These are phyloP conservation scores for Coenonympha glycerion DNA, from an alignment of 2,888 invertebrate genomes.

Conservation along the genomic window DNA sequence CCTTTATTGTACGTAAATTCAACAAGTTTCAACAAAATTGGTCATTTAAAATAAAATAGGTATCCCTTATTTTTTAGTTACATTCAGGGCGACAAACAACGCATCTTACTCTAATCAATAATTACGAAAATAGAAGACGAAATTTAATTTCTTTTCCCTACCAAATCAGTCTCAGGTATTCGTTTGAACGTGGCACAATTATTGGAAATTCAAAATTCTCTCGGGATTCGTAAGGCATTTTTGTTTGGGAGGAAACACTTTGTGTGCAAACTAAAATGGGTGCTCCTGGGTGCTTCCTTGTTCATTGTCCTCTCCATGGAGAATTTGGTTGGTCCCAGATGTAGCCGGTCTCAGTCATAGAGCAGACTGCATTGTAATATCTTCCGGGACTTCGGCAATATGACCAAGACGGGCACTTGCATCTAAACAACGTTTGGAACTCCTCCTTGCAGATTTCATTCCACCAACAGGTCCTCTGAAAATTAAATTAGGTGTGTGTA, in stretches of 20 bases:
- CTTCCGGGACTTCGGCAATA: conserved; percentile 91
- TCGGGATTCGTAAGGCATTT: conserved; percentile 18
- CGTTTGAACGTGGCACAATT: conserved; percentile 56
- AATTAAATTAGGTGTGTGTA: conserved; percentile 21
- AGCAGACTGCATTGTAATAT: conserved; percentile 93
- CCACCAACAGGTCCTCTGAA: conserved; percentile 94
- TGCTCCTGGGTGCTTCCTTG: conserved; percentile 6
- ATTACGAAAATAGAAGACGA: conserved; percentile 66
- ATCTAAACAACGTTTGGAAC: conserved; percentile 89
- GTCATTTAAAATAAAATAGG: conserved; percentile 34
- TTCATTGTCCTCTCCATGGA: conserved; percentile 61
- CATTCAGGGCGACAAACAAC: conserved; percentile 33
- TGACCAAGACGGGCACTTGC: conserved; percentile 91
- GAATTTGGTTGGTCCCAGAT: conserved; percentile 89
- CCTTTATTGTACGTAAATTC: conserved; percentile 50
- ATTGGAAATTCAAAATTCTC: conserved; percentile 18
- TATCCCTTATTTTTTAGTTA: too few relatives aligned
- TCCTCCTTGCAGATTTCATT: conserved; percentile 95
- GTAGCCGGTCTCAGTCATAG: conserved; percentile 92
- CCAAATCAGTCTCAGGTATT: conserved; percentile 66
- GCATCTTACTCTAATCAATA: conserved; percentile 43
- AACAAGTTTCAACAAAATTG: conserved; percentile 48
- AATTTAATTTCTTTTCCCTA: conserved; percentile 59
- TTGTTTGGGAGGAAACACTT: conserved; percentile 14
- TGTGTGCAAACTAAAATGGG: conserved; percentile 10